Evolutionary conservation across 2,113 vertebrate species (phyloP).

Genomic region (Gallinago undulata): DNA sequence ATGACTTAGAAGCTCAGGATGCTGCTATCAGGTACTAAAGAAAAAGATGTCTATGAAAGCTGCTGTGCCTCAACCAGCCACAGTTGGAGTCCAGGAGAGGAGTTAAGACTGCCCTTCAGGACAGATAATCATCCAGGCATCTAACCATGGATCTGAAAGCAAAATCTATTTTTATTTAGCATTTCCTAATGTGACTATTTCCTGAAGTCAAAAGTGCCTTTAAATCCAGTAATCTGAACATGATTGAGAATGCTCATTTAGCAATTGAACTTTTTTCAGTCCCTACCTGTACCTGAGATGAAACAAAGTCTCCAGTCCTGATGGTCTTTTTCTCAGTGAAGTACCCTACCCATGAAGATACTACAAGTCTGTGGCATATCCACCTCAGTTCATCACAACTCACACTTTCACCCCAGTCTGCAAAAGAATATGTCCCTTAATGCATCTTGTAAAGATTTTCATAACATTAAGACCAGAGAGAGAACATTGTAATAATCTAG

Average conservation of each 20-base stretch:
- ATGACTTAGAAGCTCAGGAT: not conserved
- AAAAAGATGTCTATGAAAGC: not conserved
- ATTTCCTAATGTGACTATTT: not conserved
- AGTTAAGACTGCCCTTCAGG: not conserved
- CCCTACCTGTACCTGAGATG: not conserved
- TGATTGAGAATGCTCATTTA: rapidly evolving
- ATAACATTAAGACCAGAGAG: not conserved
- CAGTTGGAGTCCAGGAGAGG: not conserved
- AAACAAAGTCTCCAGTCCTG: not conserved
- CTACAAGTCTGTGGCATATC: rapidly evolving
- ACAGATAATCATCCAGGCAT: not conserved
- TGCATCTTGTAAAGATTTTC: not conserved
- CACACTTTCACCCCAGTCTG: not conserved
- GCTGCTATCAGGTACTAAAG: not conserved
- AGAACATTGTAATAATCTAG: not conserved
- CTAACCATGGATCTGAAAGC: not conserved
- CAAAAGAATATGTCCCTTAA: not conserved
- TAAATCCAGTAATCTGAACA: not conserved
- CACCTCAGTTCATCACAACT: not conserved
- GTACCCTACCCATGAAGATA: not conserved
- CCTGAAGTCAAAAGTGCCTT: not conserved
- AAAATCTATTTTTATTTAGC: not conserved
- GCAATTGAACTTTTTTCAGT: not conserved
- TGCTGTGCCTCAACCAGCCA: not conserved
- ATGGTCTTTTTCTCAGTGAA: not conserved